A percentile compares a stretch with the other conserved stretches of the same genome.
Evolutionary conservation across 2,113 vertebrate genomes (phyloP).

Genomic region (Regulus satrapa): DNA sequence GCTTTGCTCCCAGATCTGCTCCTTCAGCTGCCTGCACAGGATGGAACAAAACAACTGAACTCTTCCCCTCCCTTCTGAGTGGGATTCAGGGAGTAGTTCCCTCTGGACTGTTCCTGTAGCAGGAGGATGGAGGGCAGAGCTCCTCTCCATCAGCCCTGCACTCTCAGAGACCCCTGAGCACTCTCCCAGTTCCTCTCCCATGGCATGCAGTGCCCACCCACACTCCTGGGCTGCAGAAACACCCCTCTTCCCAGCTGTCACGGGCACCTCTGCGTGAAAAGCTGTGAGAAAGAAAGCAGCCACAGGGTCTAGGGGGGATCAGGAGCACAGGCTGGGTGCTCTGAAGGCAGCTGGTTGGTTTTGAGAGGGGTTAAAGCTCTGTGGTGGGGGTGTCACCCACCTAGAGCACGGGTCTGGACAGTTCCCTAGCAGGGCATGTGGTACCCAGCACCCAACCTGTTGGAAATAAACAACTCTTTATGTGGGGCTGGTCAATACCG

Average conservation of each 20-base stretch:
- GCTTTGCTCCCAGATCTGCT: background rate
- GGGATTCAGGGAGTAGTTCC: background rate
- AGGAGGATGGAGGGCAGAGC: background rate
- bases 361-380: background rate
- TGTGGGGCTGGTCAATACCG: fast-evolving
- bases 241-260: background rate
- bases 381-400: background rate
- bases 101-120: background rate
- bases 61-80: background rate
- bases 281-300: background rate
- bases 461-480: background rate
- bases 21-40: background rate
- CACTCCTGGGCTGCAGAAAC: background rate
- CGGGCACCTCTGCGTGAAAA: background rate
- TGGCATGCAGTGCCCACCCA: background rate
- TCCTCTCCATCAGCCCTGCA: background rate
- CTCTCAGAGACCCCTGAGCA: background rate
- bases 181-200: background rate
- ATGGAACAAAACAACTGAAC: background rate
- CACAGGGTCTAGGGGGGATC: background rate
- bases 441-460: no score
- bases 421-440: no score
- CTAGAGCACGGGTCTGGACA: background rate
- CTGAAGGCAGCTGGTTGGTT: background rate
- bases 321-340: background rate